Evolutionary conservation across 2,888 invertebrate species (phyloP), one percentile per base, ranked within the genome.

Genomic region (Brenthis ino): DNA sequence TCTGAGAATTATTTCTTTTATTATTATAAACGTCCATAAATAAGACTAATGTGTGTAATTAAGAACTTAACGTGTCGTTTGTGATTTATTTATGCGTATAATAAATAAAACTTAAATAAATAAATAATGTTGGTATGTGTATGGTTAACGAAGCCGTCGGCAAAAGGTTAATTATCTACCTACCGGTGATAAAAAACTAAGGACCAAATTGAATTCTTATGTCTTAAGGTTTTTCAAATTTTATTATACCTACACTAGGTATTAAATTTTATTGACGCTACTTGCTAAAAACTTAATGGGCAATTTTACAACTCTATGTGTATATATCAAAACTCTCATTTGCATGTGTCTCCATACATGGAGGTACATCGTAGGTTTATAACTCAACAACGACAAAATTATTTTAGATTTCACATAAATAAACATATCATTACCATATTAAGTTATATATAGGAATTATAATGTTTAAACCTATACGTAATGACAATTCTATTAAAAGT

Each of bases 241-340:
- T 76, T 78, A 77, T 76, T 73, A 74, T 72, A 74, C 73, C 68
- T 71, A 72, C 58, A 71, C 65, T 67, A 69, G 68, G 64, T 74
- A 74, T 70, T 72, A 72, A 74, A 68, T 72, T 75, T 77, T 75
- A 77, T 74, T 72, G 73, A 72, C 57, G 71, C 69, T 73, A 76
- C 76, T 75, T 71, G 77, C 75, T 76, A 75, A 77, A 75, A 76
- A 54, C 67, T 74, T 76, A 68, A 77, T 76, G 75, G 75, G 57
- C 71, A 68, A 71, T 71, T 77, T 74, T 68, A 69, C 55, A 73
- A 64, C 74, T 73, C 37, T 11, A 11, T 6, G 51, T 53, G 57
- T 55, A 74, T 74, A 65, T 74, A 75, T 72, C 72, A 75, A 74
- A 71, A 73, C 60, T 67, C 66, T 66, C 24, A 67, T 74, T 72